These are phyloP conservation scores for Drosophila paulistorum DNA, from an alignment of 1,140 invertebrate genomes.

Conservation along the genomic window DNA sequence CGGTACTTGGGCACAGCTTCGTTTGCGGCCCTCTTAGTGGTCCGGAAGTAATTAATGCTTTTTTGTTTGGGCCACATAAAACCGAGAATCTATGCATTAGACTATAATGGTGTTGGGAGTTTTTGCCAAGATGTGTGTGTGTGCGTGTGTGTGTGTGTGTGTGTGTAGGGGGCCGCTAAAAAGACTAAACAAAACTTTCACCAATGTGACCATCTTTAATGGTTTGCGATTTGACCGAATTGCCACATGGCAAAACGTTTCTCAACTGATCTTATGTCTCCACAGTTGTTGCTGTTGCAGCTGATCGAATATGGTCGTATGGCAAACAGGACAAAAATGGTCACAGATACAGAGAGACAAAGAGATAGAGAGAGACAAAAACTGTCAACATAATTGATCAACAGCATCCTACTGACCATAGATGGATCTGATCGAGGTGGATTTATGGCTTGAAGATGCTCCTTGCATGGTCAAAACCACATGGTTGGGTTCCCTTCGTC, in stretches of 20 bases:
- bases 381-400: slow-evolving; percentile 76
- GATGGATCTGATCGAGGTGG: slow-evolving; percentile 19
- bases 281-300: not conserved
- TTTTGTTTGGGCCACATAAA: slow-evolving; percentile 64
- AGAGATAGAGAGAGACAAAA: slow-evolving; percentile 23
- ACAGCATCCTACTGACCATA: slow-evolving; percentile 66
- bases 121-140: slow-evolving; percentile 17
- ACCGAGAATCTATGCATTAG: slow-evolving; percentile 69
- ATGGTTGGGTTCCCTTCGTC: slow-evolving; percentile 11
- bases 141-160: slow-evolving; percentile 12
- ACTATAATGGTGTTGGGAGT: slow-evolving; percentile 10
- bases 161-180: slow-evolving; percentile 22
- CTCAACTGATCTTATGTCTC: slow-evolving; percentile 22
- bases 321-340: slow-evolving; percentile 26
- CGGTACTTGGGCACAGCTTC: slow-evolving; percentile 40
- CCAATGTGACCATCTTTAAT: slow-evolving; percentile 25
- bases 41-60: slow-evolving; percentile 79
- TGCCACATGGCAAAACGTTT: slow-evolving; percentile 53
- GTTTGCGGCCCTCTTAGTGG: slow-evolving; percentile 38
- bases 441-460: slow-evolving; percentile 2
- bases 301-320: slow-evolving; percentile 37
- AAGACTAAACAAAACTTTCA: slow-evolving; percentile 31
- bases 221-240: slow-evolving; percentile 57
- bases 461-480: slow-evolving; percentile 38
- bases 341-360: slow-evolving; percentile 25